A percentile compares a stretch with the other conserved stretches of the same genome.
Evolutionary conservation across 2,113 vertebrate species (phyloP).

Genomic region (Poeciliopsis prolifica): DNA sequence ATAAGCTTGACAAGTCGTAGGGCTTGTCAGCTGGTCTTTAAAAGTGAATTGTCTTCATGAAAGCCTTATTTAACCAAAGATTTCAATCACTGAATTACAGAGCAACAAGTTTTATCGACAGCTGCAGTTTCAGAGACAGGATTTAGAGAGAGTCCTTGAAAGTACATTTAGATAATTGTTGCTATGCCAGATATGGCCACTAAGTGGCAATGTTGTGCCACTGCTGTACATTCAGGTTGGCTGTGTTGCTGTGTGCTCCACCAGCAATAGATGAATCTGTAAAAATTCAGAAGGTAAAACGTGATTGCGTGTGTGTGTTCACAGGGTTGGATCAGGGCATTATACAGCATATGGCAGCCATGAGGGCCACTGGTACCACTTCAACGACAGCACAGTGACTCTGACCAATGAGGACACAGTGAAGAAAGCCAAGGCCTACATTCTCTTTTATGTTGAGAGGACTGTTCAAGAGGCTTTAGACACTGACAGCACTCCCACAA

Average conservation of each 20-base stretch:
- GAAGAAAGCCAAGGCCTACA: slow-evolving; percentile 96
- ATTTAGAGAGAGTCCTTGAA: slow-evolving; percentile 14
- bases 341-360: slow-evolving; percentile 94
- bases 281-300: slow-evolving; percentile 9
- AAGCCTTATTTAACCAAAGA: not conserved
- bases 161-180: slow-evolving; percentile 12
- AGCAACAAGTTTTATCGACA: slow-evolving; percentile 14
- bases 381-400: slow-evolving; percentile 98
- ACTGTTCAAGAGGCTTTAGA: slow-evolving; percentile 72
- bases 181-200: slow-evolving; percentile 46
- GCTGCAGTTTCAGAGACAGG: slow-evolving; percentile 27
- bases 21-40: not conserved
- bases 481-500: slow-evolving; percentile 24
- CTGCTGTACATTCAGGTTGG: not conserved
- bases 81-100: not conserved
- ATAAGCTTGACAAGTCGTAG: not conserved
- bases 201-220: slow-evolving; percentile 54
- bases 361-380: slow-evolving; percentile 94
- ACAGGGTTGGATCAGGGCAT: slow-evolving; percentile 94
- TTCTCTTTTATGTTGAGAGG: slow-evolving; percentile 94
- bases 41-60: not conserved
- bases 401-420: slow-evolving; percentile 91
- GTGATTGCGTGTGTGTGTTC: slow-evolving; percentile 32
- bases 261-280: slow-evolving; percentile 3
- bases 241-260: not conserved